Evolutionary conservation across 2,888 invertebrate species (phyloP).

Genomic region (Microctonus aethiopoides): DNA sequence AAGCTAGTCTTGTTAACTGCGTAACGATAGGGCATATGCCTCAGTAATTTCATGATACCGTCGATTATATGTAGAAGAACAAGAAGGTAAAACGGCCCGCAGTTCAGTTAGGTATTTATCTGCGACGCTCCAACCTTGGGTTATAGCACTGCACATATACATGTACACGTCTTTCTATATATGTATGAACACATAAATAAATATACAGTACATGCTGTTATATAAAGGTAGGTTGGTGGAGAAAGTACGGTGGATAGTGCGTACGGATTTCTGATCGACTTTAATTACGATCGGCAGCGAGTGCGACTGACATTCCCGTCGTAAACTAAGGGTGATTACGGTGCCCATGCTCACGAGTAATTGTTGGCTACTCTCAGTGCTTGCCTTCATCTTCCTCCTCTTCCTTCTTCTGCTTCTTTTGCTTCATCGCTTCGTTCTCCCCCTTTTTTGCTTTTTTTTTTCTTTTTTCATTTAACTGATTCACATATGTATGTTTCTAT

Average conservation of each 20-base stretch:
- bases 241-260: conserved; percentile 23
- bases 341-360: conserved; percentile 50
- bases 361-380: conserved; percentile 44
- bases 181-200: neutral
- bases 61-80: conserved; percentile 15
- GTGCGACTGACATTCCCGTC: conserved; percentile 46
- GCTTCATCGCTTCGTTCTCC: neutral
- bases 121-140: neutral
- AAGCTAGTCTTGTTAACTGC: conserved; percentile 11
- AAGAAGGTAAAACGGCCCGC: neutral
- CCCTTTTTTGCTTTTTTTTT: neutral
- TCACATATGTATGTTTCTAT: neutral
- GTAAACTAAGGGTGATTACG: conserved; percentile 51
- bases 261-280: conserved; percentile 41
- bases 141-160: neutral
- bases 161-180: neutral
- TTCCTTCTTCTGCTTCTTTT: conserved; percentile 16
- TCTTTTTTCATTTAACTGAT: too few relatives aligned
- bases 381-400: too few relatives aligned
- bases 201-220: neutral
- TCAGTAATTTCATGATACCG: conserved; percentile 9
- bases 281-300: conserved; percentile 48
- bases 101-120: conserved; percentile 17
- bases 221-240: neutral
- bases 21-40: conserved; percentile 14